Conservation (phyloP, 2,113 vertebrate species). For the Otus sunia region DNA sequence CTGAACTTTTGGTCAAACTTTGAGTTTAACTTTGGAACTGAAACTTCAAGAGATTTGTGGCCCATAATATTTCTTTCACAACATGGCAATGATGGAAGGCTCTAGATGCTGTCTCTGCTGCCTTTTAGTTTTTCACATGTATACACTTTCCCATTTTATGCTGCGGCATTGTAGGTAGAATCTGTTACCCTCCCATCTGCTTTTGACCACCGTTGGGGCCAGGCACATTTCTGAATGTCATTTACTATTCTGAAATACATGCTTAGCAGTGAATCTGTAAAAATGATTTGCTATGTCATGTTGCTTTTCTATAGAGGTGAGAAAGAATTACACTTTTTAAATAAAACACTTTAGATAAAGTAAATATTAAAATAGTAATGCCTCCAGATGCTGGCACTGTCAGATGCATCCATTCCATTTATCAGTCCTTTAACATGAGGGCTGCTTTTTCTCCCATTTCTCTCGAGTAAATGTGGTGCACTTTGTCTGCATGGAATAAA, state of each 20-base stretch:
- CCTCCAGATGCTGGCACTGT: conserved; percentile 5
- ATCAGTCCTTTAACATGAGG: not conserved
- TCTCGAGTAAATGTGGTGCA: not conserved
- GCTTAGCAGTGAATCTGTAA: conserved; percentile 10
- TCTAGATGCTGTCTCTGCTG: not conserved
- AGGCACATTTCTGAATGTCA: not conserved
- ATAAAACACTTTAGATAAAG: not conserved
- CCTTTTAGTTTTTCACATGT: not conserved
- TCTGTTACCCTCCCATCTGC: conserved; percentile 46
- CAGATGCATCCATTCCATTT: not conserved
- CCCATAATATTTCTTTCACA: not conserved
- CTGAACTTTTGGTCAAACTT: not conserved
- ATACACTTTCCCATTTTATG: not conserved
- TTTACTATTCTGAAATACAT: conserved; percentile 22
- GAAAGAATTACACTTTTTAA: not conserved
- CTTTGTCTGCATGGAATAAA: not conserved
- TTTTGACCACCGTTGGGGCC: conserved; percentile 1
- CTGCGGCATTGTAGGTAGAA: not conserved
- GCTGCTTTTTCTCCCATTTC: not conserved
- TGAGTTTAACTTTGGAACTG: not conserved
- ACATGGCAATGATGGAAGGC: not conserved
- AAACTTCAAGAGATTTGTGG: not conserved
- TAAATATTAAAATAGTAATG: conserved; percentile 43
- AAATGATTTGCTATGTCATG: conserved; percentile 3
- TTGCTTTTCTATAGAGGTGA: not conserved